These are phyloP conservation scores for Columbina picui DNA, from an alignment of 2,113 vertebrate species.

Conservation along the genomic window DNA sequence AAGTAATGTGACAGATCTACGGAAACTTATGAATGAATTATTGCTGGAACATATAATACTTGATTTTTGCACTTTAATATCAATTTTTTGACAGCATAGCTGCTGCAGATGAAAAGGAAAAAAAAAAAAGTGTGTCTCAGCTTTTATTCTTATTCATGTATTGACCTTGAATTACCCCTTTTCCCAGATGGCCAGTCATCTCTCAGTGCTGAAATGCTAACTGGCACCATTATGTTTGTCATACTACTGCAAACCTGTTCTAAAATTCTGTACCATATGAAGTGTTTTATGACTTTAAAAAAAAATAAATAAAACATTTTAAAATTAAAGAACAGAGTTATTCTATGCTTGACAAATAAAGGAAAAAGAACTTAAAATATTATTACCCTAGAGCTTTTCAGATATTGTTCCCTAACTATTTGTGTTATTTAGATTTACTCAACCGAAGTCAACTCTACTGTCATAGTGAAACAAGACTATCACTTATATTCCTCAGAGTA, in stretches of 20 bases:
- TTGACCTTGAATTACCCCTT: constrained; percentile 36
- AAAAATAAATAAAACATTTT: background rate
- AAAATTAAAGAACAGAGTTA: background rate
- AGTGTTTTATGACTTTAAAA: background rate
- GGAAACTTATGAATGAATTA: constrained; percentile 50
- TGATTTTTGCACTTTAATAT: constrained; percentile 55
- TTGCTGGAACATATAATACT: constrained; percentile 30
- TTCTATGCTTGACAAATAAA: background rate
- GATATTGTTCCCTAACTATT: background rate
- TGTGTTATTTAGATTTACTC: background rate
- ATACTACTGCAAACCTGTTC: background rate
- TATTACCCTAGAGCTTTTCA: background rate
- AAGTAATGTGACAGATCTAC: constrained; percentile 45
- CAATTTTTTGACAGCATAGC: constrained; percentile 44
- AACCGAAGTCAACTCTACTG: background rate
- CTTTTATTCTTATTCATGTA: constrained; percentile 18
- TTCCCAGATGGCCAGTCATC: constrained; percentile 38
- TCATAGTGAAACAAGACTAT: background rate
- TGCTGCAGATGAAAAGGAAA: constrained; percentile 21
- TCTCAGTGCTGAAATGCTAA: constrained; percentile 38
- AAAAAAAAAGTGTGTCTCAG: background rate
- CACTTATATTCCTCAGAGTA: background rate
- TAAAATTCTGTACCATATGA: background rate
- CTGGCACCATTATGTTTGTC: constrained; percentile 15
- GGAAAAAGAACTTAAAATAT: background rate